These are phyloP conservation scores for Strigamia transsilvanica DNA, from an alignment of 2,888 invertebrate genomes.

Conservation along the genomic window DNA sequence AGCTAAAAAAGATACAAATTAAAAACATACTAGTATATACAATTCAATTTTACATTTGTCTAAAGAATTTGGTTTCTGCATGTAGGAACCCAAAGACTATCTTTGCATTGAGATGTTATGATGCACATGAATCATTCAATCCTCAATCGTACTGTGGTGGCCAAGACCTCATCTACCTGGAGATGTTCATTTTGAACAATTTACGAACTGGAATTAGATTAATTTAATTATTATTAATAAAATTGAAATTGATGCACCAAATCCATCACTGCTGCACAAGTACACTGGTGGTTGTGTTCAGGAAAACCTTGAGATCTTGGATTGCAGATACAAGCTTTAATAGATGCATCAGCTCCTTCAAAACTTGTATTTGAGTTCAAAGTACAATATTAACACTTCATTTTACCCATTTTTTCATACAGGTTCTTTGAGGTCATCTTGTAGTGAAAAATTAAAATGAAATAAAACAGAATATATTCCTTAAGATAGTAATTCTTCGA, in stretches of 20 bases:
- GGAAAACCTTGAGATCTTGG: neutral
- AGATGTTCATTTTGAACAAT: conserved; percentile 3
- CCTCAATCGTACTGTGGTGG: neutral
- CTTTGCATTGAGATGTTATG: too few relatives aligned
- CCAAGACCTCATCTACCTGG: neutral
- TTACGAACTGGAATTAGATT: conserved; percentile 5
- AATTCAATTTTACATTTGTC: too few relatives aligned
- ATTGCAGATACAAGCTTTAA: conserved; percentile 7
- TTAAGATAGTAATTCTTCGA: neutral
- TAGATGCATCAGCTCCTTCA: neutral
- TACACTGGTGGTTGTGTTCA: neutral
- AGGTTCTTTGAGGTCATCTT: conserved; percentile 35
- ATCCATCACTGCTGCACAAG: neutral
- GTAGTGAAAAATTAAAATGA: neutral
- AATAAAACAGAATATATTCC: too few relatives aligned
- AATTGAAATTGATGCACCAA: neutral
- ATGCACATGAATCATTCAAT: neutral
- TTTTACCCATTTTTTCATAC: neutral
- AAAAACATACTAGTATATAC: too few relatives aligned
- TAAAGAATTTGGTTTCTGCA: too few relatives aligned
- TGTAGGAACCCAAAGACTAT: too few relatives aligned
- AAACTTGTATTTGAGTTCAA: conserved; percentile 12
- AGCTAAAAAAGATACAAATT: too few relatives aligned
- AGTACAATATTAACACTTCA: neutral
- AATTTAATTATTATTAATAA: neutral